Evolutionary conservation across 2,888 invertebrate species (phyloP).

Genomic region (Protonemura montana): DNA sequence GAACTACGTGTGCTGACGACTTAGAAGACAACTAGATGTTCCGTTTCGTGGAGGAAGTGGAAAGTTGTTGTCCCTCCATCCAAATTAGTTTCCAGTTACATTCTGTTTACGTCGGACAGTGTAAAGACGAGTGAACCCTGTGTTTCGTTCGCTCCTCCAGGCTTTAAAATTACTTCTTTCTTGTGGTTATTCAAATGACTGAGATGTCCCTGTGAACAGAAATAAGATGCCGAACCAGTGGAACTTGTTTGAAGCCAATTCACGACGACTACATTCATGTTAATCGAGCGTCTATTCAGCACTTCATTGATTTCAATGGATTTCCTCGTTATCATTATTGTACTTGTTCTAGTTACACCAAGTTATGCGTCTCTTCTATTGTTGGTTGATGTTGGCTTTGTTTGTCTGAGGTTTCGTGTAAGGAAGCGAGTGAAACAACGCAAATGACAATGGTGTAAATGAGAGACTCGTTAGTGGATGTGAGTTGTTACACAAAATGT

Average conservation of each 20-base stretch:
- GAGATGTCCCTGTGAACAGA: not conserved
- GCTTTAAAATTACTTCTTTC: not conserved
- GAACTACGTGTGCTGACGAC: too few relatives aligned
- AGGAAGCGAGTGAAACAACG: conserved; percentile 17
- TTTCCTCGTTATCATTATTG: not conserved
- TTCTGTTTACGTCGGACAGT: not conserved
- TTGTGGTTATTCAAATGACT: not conserved
- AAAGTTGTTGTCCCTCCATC: not conserved
- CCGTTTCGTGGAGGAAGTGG: not conserved
- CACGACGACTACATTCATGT: not conserved
- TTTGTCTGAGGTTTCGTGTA: conserved; percentile 13
- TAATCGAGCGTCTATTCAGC: not conserved
- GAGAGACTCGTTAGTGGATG: not conserved
- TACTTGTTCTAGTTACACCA: not conserved
- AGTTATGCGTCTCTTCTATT: not conserved
- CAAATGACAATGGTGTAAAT: not conserved
- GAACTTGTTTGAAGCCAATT: not conserved
- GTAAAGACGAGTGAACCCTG: not conserved
- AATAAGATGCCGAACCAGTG: not conserved
- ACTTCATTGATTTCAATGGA: conserved; percentile 1
- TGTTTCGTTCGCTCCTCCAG: not conserved
- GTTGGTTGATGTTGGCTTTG: conserved; percentile 20
- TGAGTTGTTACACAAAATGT: not conserved
- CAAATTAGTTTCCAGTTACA: not conserved
- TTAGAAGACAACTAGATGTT: too few relatives aligned